These are phyloP conservation scores for Pao palembangensis DNA, from an alignment of 2,113 vertebrate species.

Conservation along the genomic window DNA sequence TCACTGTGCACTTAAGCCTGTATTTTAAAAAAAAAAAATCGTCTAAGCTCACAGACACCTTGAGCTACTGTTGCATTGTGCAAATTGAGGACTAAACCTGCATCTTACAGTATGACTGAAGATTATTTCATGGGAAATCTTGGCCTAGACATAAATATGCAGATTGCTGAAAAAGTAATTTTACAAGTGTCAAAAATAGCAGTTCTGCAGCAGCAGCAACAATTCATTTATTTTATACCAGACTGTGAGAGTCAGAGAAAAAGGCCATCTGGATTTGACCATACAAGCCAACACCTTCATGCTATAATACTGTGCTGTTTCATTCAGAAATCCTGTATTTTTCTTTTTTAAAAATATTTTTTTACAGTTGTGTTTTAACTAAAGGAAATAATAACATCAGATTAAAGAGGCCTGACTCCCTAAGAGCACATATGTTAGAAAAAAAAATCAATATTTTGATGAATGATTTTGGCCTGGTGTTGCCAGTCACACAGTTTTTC, in stretches of 20 bases:
- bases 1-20: slow-evolving; percentile 15
- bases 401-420: too few relatives aligned
- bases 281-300: slow-evolving; percentile 11
- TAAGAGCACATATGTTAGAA: too few relatives aligned
- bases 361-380: too few relatives aligned
- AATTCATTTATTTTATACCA: slow-evolving; percentile 18
- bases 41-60: slow-evolving; percentile 20
- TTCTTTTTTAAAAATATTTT: too few relatives aligned
- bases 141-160: slow-evolving; percentile 36
- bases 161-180: slow-evolving; percentile 54
- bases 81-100: slow-evolving; percentile 35
- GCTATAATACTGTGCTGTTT: neutral
- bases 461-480: too few relatives aligned
- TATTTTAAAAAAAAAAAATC: neutral
- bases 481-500: too few relatives aligned
- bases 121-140: slow-evolving; percentile 48
- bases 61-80: slow-evolving; percentile 20
- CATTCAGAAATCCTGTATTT: too few relatives aligned
- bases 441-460: too few relatives aligned
- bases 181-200: slow-evolving; percentile 14
- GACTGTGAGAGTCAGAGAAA: slow-evolving; percentile 3
- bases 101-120: slow-evolving; percentile 7
- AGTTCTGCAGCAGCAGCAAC: slow-evolving; percentile 13
- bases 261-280: slow-evolving; percentile 1
- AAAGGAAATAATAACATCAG: too few relatives aligned